Evolutionary conservation across 2,797 vertebrate genomes (phyloP), one percentile per base, ranked within the genome.

Genomic region (Lycodopsis pacificus): DNA sequence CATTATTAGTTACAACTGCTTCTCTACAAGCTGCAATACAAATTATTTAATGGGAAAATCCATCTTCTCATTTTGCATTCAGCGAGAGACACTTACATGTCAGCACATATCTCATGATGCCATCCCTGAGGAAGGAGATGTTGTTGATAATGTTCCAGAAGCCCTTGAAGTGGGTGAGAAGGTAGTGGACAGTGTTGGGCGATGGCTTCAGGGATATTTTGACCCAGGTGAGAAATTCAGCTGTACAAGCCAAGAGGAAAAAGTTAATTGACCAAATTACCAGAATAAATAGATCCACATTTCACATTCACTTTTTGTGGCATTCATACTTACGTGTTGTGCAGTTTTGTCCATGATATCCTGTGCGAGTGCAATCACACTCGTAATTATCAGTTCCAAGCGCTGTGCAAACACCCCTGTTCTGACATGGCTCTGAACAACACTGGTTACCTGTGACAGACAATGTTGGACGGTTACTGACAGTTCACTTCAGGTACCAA

Each of bases 331-430:
- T 95, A 99, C 98, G 97, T 0, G 89, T 95, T 0, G 96, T 94
- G 84, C 98, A 99, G 92, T 98, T 99, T 74, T 96, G 93, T 0
- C 97, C 98, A 1, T 96, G 93, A 82, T 76, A 99, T 2, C 98
- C 98, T 0, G 98, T 99, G 1, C 97, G 90, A 0, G 97, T 99
- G 74, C 98, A 99, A 77, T 99, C 98, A n/a, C 98, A 99, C 66
- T 96, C 96, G 7, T 99, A 99, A 1, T 14, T 73, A 20, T 96
- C 95, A 1, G 92, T 49, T 20, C 95, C 96, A 0, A 87, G 9
- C 0, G 94, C 95, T 79, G 95, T 94, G 82, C 98, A 99, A 0
- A 98, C 94, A 0, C 97, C 98, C 76, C 90, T 94, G 94, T 99
- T 99, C 93, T 99, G 95, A 70, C 98, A 99, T 5, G 98, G 98